Conservation (phyloP, 2,797 vertebrate genomes). For the Acanthis flammea region DNA sequence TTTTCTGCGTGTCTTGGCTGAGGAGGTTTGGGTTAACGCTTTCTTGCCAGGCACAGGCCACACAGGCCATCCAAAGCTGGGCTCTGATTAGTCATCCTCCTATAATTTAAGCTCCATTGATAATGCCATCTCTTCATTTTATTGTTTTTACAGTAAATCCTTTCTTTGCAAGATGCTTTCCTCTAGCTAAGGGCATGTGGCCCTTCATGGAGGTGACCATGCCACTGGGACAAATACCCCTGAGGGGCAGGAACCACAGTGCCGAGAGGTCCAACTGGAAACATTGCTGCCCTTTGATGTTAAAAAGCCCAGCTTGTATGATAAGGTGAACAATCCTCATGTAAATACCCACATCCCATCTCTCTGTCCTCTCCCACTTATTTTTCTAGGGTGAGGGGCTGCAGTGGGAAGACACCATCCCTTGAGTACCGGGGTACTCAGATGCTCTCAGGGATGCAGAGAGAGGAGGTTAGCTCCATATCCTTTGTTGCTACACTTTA, state of each 20-base stretch:
- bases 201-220: fast-evolving
- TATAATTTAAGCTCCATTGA: not conserved
- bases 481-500: not conserved
- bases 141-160: not conserved
- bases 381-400: not conserved
- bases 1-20: not conserved
- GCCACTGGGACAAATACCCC: not conserved
- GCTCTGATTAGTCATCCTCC: not conserved
- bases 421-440: not conserved
- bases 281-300: not conserved
- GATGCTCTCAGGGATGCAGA: not conserved
- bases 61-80: not conserved
- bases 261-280: not conserved
- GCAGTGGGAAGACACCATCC: not conserved
- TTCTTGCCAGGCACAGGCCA: not conserved
- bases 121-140: not conserved
- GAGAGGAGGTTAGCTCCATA: not conserved
- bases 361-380: not conserved
- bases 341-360: fast-evolving
- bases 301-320: fast-evolving
- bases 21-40: not conserved
- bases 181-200: not conserved
- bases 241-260: not conserved
- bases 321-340: not conserved
- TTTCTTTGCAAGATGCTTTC: not conserved